Evolutionary conservation across 2,113 vertebrate species (phyloP).

Genomic region (Oxyura jamaicensis): DNA sequence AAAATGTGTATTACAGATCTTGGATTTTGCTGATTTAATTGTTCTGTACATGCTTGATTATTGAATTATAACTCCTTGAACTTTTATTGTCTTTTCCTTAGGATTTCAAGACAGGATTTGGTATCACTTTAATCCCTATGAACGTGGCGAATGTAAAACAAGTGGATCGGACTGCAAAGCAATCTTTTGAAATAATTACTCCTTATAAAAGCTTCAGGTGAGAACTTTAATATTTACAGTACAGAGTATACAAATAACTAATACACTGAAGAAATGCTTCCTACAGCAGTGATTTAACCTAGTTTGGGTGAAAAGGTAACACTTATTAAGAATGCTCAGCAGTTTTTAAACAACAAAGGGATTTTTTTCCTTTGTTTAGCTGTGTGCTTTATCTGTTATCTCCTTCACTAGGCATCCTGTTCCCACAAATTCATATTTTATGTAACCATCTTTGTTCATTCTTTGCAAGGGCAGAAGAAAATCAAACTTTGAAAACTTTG

Average conservation of each 20-base stretch:
- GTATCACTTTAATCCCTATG: conserved; percentile 89
- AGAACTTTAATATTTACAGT: conserved; percentile 10
- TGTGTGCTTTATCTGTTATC: background rate
- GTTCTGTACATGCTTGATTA: background rate
- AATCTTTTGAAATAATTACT: conserved; percentile 95
- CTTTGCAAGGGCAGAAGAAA: background rate
- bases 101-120: conserved; percentile 91
- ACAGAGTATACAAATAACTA: background rate
- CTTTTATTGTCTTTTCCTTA: conserved; percentile 55
- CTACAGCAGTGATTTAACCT: background rate
- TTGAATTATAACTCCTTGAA: background rate
- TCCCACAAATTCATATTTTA: background rate
- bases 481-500: background rate
- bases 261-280: background rate
- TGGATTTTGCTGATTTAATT: background rate
- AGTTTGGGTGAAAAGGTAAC: background rate
- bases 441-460: background rate
- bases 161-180: conserved; percentile 81
- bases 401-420: background rate
- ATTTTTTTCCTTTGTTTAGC: background rate
- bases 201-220: conserved; percentile 96
- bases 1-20: background rate
- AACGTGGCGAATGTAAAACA: conserved; percentile 89
- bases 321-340: background rate
- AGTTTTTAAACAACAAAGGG: background rate